Evolutionary conservation across 1,140 invertebrate species (phyloP).

Genomic region (Bombus terrestris): DNA sequence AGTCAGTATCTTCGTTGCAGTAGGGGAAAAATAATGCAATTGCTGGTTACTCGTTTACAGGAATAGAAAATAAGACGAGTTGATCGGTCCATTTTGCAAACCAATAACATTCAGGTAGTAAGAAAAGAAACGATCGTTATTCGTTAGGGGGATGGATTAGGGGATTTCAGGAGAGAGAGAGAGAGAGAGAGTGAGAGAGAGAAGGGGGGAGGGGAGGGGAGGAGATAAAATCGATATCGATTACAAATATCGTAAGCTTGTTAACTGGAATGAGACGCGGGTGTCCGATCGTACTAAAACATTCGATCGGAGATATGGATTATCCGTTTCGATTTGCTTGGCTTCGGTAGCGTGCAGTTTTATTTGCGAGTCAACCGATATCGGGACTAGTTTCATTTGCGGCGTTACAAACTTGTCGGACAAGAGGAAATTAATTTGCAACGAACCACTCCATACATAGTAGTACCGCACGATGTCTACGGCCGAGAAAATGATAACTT

Average conservation of each 20-base stretch:
- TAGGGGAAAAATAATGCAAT: conserved; percentile 10
- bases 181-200: too few species aligned
- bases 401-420: background rate
- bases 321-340: conserved; percentile 18
- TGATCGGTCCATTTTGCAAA: too few species aligned
- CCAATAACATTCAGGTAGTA: too few species aligned
- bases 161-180: too few species aligned
- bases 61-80: too few species aligned
- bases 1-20: background rate
- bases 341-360: background rate
- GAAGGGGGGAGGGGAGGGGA: rapidly evolving
- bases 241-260: background rate
- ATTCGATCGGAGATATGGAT: conserved; percentile 36
- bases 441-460: conserved; percentile 1
- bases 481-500: conserved; percentile 39
- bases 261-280: background rate
- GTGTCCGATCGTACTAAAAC: conserved; percentile 8
- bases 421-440: conserved; percentile 34
- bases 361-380: background rate
- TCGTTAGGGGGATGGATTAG: background rate
- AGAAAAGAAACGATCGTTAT: too few species aligned
- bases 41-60: background rate
- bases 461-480: background rate
- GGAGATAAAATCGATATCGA: background rate
- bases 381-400: background rate